These are phyloP conservation scores for Procavia capensis DNA, from an alignment of 2,113 vertebrate genomes.

Conservation along the genomic window DNA sequence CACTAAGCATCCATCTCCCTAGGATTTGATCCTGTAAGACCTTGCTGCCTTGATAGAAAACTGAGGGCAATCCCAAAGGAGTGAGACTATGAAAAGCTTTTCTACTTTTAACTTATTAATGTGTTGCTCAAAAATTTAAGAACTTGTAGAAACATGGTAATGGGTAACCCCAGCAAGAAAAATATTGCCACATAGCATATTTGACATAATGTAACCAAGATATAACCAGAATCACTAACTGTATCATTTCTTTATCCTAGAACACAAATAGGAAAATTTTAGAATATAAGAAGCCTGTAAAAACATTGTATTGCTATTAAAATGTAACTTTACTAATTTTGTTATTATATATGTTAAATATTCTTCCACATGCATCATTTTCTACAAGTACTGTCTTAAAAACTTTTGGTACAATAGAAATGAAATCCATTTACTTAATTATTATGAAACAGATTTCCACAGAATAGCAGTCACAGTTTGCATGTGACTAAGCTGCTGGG, in stretches of 20 bases:
- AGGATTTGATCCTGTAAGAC: neutral
- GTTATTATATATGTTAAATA: neutral
- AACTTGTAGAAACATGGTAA: neutral
- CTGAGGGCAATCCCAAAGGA: neutral
- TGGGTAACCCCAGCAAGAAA: neutral
- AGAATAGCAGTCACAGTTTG: neutral
- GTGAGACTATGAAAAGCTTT: neutral
- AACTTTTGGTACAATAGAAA: neutral
- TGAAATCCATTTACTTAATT: neutral
- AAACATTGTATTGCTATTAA: neutral
- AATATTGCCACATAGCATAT: neutral
- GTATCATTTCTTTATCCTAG: neutral
- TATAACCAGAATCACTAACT: neutral
- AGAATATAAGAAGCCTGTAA: neutral
- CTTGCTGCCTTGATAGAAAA: neutral
- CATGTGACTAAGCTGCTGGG: neutral
- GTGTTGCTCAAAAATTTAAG: neutral
- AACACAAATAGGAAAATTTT: neutral
- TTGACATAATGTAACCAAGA: neutral
- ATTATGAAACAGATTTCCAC: neutral
- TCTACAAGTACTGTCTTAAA: neutral
- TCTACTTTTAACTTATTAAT: neutral
- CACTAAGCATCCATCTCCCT: neutral
- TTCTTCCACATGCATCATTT: neutral
- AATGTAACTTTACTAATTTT: neutral